These are phyloP conservation scores for Cynocephalus volans DNA, from an alignment of 2,113 vertebrate genomes.

Conservation along the genomic window DNA sequence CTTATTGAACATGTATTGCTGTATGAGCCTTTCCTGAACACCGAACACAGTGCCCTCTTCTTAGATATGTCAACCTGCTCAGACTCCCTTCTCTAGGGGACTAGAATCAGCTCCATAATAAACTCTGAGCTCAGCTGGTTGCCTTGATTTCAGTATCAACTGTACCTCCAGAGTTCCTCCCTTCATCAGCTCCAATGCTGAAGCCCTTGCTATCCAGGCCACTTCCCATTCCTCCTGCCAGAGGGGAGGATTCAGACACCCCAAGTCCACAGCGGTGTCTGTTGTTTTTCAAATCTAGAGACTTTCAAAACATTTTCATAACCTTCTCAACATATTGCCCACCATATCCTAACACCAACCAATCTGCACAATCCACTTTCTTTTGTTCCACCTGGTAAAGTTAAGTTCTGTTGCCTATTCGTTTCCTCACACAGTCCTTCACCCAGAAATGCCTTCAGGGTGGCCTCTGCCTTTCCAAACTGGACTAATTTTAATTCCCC, in stretches of 20 bases:
- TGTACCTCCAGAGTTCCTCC: background rate
- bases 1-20: background rate
- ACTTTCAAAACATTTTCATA: slow-evolving; percentile 33
- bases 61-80: background rate
- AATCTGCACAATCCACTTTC: background rate
- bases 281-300: background rate
- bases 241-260: background rate
- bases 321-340: background rate
- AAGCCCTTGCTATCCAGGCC: background rate
- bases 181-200: background rate
- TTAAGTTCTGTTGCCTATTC: background rate
- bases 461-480: background rate
- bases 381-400: background rate
- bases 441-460: background rate
- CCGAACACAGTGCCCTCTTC: background rate
- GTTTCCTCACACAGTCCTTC: background rate
- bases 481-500: background rate
- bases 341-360: background rate
- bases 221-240: background rate
- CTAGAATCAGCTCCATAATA: background rate
- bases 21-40: background rate
- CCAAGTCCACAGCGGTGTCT: background rate
- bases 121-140: background rate
- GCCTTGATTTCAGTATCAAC: background rate
- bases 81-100: background rate